A percentile compares a stretch with the other conserved stretches of the same genome.
phyloP scores from a whole-genome alignment of 2,888 invertebrate species.

The Oligia latruncula region DNA sequence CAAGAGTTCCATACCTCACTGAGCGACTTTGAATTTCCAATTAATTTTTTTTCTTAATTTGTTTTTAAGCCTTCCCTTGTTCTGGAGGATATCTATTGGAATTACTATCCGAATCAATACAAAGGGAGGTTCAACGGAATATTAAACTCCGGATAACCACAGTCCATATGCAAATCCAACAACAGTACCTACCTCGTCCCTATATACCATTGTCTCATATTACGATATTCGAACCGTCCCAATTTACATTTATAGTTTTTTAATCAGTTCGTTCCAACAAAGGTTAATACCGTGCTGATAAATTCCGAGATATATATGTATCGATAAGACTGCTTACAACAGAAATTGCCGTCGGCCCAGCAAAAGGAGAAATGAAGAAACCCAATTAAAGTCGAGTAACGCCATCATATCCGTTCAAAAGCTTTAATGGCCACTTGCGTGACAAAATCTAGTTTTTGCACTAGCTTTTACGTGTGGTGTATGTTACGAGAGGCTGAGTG shows the following conservation, averaged over 20 bases:
- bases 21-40: background rate
- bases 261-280: constrained; percentile 38
- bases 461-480: constrained; percentile 66
- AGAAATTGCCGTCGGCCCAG: constrained; percentile 68
- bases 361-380: constrained; percentile 81
- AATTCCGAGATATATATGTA: constrained; percentile 56
- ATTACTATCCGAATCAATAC: background rate
- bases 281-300: constrained; percentile 50
- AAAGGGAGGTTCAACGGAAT: background rate
- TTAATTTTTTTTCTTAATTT: background rate
- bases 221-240: constrained; percentile 8
- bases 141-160: background rate
- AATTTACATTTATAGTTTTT: constrained; percentile 53
- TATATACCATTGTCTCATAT: constrained; percentile 28
- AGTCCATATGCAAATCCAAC: constrained; percentile 11
- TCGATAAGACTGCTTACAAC: constrained; percentile 63
- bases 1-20: background rate
- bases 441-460: constrained; percentile 85
- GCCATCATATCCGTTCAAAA: constrained; percentile 82
- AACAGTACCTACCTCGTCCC: constrained; percentile 14
- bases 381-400: constrained; percentile 83
- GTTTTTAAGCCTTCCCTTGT: background rate
- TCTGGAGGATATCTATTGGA: background rate
- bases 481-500: constrained; percentile 63
- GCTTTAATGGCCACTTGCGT: constrained; percentile 81